Percentiles rank a stretch among this genome's conserved stretches.
Conservation (phyloP, 1,140 invertebrate species). For the Tetragonula clypearis region DNA sequence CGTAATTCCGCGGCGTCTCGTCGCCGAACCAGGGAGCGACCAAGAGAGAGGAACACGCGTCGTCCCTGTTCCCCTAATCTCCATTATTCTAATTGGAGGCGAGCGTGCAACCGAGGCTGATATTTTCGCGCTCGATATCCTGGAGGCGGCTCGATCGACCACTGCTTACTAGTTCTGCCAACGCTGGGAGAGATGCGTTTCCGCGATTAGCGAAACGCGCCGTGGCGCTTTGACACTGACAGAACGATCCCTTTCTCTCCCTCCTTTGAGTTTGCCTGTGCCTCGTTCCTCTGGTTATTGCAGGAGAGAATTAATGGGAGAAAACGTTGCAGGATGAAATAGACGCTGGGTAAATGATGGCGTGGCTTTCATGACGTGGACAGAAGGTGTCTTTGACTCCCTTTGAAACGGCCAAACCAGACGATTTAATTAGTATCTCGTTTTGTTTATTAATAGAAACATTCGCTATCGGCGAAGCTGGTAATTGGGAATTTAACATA, state of each 20-base stretch:
- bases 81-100: conserved; percentile 57
- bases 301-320: conserved; percentile 26
- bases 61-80: conserved; percentile 22
- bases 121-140: conserved; percentile 48
- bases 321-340: conserved; percentile 16
- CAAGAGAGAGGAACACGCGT: not conserved
- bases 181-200: not conserved
- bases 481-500: too few species aligned
- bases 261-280: not conserved
- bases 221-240: conserved; percentile 6
- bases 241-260: conserved; percentile 7
- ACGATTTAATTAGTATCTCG: not conserved
- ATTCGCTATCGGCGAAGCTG: too few species aligned
- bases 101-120: conserved; percentile 10
- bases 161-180: too few species aligned
- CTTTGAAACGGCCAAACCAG: not conserved
- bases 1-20: conserved; percentile 70
- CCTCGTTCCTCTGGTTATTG: conserved; percentile 15
- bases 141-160: not conserved
- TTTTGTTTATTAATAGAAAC: not conserved
- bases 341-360: conserved; percentile 1
- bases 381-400: not conserved
- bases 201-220: conserved; percentile 22
- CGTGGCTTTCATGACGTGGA: not conserved
- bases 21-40: conserved; percentile 33